phyloP scores from a whole-genome alignment of 2,113 vertebrate species.

The Pseudopipra pipra region DNA sequence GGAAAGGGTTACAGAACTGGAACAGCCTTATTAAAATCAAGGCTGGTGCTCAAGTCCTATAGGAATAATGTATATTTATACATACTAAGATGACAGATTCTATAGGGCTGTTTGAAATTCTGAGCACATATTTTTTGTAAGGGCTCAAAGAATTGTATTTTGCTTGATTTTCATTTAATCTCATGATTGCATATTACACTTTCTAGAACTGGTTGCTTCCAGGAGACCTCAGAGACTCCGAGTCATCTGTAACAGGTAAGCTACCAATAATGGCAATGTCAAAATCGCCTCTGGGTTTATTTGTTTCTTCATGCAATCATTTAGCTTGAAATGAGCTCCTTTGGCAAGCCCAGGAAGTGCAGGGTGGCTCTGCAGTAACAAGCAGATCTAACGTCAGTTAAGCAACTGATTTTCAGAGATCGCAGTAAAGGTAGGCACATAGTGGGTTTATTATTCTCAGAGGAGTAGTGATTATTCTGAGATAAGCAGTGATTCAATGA shows the following conservation, averaged over 20 bases:
- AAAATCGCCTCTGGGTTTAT: constrained; percentile 34
- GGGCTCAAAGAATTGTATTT: constrained; percentile 15
- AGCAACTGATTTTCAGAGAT: constrained; percentile 51
- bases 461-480: constrained; percentile 60
- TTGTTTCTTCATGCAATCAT: constrained; percentile 63
- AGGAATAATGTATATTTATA: constrained; percentile 55
- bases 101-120: constrained; percentile 54
- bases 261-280: not conserved
- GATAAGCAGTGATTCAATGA: constrained; percentile 48
- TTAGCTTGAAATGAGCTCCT: constrained; percentile 67
- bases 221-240: constrained; percentile 74
- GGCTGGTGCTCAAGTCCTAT: not conserved
- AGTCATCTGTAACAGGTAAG: constrained; percentile 86
- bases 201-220: constrained; percentile 75
- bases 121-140: not conserved
- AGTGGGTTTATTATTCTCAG: constrained; percentile 71
- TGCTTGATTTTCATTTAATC: constrained; percentile 51
- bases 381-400: constrained; percentile 28
- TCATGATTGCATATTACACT: constrained; percentile 35
- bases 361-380: not conserved
- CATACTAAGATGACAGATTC: constrained; percentile 27
- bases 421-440: constrained; percentile 35
- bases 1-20: constrained; percentile 17
- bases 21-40: constrained; percentile 27
- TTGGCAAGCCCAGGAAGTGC: constrained; percentile 23